Evolutionary conservation across 2,888 invertebrate genomes (phyloP), one percentile per base, ranked within the genome.

Genomic region (Smittia aterrima): DNA sequence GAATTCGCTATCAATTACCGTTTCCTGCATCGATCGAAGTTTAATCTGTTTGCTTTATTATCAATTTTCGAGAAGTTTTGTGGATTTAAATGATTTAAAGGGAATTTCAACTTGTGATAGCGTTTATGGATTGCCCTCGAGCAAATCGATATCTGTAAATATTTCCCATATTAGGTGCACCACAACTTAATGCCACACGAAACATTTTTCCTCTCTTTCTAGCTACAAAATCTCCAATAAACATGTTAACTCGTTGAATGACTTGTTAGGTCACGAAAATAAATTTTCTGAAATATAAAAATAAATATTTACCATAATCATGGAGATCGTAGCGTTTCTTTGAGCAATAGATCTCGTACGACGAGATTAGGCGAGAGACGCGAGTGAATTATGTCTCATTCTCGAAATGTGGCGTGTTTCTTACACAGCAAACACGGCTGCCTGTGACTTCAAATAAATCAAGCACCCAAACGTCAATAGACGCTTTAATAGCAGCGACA

Each of bases 181-280:
- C n/a, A 32, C 3, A 32, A 9, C 32, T 32, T 3, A 32, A 32
- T 32, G 32, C 32, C 32, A 32, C 32, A 32, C 32, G 32, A 32
- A 32, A 9, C 32, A 32, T 32, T 32, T 32, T 32, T 32, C 32
- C 32, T 32, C 32, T 32, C n/a, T n/a, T n/a, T n/a, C 32, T 32
- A 32, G 32, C 32, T 32, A 32, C 32, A 32, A 32, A 32, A 32
- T 32, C 32, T 32, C 32, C 32, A 32, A 32, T 32, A 32, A 9
- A 32, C 32, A 32, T 47, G 47, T 16, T 16, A 47, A 47, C n/a
- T 47, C n/a, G n/a, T 3, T 47, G 47, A 47, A 47, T n/a, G 47
- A 47, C 16, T 47, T 47, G 47, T 16, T 47, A 47, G 47, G 47
- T 47, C 47, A 47, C 47, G 47, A n/a, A 47, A 47, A 47, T 47